phyloP scores from a whole-genome alignment of 2,888 invertebrate species.

The Leucozona laternaria region DNA sequence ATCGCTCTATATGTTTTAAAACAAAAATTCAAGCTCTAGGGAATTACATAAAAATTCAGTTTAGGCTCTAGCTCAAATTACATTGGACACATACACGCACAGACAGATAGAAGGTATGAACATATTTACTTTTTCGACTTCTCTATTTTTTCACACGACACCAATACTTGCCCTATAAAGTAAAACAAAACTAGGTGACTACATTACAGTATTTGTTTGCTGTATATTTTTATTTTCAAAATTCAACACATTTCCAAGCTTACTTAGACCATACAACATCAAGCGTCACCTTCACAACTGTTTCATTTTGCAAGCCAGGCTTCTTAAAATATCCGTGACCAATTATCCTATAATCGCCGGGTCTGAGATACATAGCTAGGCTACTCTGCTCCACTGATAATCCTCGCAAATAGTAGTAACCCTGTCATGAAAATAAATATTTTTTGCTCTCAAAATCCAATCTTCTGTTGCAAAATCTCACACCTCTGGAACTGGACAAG shows the following conservation, averaged over 20 bases:
- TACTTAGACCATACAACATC: constrained; percentile 59
- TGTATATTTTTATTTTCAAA: too few relatives aligned
- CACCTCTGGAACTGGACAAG: constrained; percentile 69
- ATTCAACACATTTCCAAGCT: background rate
- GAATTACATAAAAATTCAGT: too few relatives aligned
- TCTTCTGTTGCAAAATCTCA: background rate
- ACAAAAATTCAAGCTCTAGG: too few relatives aligned
- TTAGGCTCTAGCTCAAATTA: too few relatives aligned
- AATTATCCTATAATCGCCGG: constrained; percentile 53
- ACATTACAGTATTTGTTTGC: too few relatives aligned
- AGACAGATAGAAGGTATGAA: too few relatives aligned
- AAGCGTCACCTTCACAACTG: constrained; percentile 1
- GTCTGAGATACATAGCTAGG: constrained; percentile 54
- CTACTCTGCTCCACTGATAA: constrained; percentile 49
- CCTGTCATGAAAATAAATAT: background rate
- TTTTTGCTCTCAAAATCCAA: background rate
- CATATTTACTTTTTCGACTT: too few relatives aligned
- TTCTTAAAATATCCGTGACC: constrained; percentile 34
- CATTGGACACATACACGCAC: too few relatives aligned
- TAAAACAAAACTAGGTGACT: too few relatives aligned
- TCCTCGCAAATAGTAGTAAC: constrained; percentile 46
- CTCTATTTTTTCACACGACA: too few relatives aligned
- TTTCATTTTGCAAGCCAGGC: constrained; percentile 17
- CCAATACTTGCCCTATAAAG: too few relatives aligned
- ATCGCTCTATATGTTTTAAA: too few relatives aligned